Conservation (phyloP, 2,888 invertebrate species). For the Noctua pronuba region DNA sequence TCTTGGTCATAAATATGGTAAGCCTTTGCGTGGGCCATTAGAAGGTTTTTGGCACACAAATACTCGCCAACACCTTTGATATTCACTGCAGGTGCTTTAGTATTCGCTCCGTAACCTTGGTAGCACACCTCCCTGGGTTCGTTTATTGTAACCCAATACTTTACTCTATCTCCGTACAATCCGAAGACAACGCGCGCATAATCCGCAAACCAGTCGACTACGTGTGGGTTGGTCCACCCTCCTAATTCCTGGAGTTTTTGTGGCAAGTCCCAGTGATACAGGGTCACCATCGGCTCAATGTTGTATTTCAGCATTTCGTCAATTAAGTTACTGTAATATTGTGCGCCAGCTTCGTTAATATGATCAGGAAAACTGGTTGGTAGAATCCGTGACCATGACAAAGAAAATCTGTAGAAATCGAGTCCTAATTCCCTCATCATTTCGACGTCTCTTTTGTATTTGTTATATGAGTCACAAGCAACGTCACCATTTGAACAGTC, state of each 20-base stretch:
- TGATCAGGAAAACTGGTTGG: constrained; percentile 89
- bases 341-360: constrained; percentile 87
- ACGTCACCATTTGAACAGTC: constrained; percentile 90
- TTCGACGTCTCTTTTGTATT: constrained; percentile 89
- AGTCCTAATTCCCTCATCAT: constrained; percentile 85
- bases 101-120: constrained; percentile 81
- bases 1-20: constrained; percentile 87
- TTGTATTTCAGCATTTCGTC: constrained; percentile 89
- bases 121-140: constrained; percentile 84
- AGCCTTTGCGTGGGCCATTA: constrained; percentile 88
- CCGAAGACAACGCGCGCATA: constrained; percentile 83
- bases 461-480: constrained; percentile 91
- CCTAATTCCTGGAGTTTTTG: constrained; percentile 88
- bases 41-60: constrained; percentile 84
- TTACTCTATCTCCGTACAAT: constrained; percentile 86
- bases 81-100: constrained; percentile 75
- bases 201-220: constrained; percentile 85
- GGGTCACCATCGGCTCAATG: constrained; percentile 91
- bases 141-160: constrained; percentile 90
- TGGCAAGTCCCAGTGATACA: constrained; percentile 90
- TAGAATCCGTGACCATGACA: constrained; percentile 92
- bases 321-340: constrained; percentile 85
- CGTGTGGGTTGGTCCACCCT: constrained; percentile 85
- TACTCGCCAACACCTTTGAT: constrained; percentile 83
- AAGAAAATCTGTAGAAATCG: constrained; percentile 89